phyloP scores from a whole-genome alignment of 2,113 vertebrate genomes.

The Serinus canaria region DNA sequence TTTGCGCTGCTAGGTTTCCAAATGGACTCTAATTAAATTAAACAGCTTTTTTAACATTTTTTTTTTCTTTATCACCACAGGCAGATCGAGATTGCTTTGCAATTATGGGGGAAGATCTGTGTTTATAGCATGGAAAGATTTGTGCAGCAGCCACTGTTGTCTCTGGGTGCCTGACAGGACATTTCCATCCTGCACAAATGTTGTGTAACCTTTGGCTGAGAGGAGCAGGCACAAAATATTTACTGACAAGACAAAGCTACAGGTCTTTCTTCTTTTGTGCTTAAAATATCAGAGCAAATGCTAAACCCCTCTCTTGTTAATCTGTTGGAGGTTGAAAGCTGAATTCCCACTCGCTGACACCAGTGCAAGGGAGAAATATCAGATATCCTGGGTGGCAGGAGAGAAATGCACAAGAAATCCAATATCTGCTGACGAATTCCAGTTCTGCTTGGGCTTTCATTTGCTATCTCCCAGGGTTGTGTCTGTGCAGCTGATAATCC shows the following conservation, averaged over 20 bases:
- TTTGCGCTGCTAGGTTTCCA: slow-evolving; percentile 51
- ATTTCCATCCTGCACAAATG: neutral
- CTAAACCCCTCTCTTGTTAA: neutral
- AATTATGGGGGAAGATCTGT: slow-evolving; percentile 52
- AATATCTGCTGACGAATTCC: neutral
- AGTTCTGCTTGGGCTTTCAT: neutral
- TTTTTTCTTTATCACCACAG: slow-evolving; percentile 40
- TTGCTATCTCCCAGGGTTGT: neutral
- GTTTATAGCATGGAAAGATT: slow-evolving; percentile 42
- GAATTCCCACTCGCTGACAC: neutral
- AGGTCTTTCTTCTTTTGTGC: neutral
- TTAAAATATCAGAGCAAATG: neutral
- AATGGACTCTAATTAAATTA: slow-evolving; percentile 70
- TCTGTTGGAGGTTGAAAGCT: neutral
- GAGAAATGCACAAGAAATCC: neutral
- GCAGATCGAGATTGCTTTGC: slow-evolving; percentile 45
- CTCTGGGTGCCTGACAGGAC: neutral
- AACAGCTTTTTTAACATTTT: neutral
- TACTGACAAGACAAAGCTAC: neutral
- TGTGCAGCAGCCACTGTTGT: neutral
- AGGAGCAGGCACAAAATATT: neutral
- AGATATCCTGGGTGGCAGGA: neutral
- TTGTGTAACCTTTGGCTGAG: neutral
- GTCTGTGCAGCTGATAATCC: neutral
- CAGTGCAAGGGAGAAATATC: neutral